Base-by-base conservation (phyloP, 2,113 vertebrate genomes). In the Lipotes vexillifer region DNA sequence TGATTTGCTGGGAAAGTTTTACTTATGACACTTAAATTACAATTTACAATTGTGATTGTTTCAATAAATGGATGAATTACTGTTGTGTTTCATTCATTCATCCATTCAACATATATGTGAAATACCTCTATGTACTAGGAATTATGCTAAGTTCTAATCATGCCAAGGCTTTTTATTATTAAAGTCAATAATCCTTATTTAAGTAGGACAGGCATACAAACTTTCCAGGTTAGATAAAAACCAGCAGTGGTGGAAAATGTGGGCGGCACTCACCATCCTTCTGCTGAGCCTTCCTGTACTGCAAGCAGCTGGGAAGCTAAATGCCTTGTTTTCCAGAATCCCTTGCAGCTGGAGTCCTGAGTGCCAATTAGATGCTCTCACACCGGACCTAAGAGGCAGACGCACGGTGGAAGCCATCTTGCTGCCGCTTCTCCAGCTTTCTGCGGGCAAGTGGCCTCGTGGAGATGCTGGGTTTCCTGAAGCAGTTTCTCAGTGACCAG, bases 1-100 rank as follows among this genome's bases (percentile, higher is more conserved):
- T 72, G 93, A 96, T 68, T 69, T 87, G 49, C 61, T 90, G 55
- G 27, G 75, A 93, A 90, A 49, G 6, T 57, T 93, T 92, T 78
- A 66, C 52, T 72, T 90, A 63, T 69, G 65, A 88, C 8, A 81
- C 65, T 66, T 55, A 74, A 78, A 63, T 52, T 83, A 38, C 46
- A 83, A 88, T 69, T 88, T 90, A 77, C n/a, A 20, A 71, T 71
- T 92, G 27, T 80, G 33, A 93, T 84, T 61, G 25, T 46, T 33
- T 83, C 88, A 57, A 57, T 74, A 72, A 82, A 68, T 63, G 5
- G 94, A 38, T 59, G 89, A 80, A 57, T 89, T 59, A 63, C 33
- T 46, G 65, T 77, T 86, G 31, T 27, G 31, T 80, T 97, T 96
- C 57, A 77, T 87, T 29, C 31, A 41, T 89, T 33, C 17, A 46